phyloP scores from a whole-genome alignment of 2,113 vertebrate species.

The Cheilinus undulatus region DNA sequence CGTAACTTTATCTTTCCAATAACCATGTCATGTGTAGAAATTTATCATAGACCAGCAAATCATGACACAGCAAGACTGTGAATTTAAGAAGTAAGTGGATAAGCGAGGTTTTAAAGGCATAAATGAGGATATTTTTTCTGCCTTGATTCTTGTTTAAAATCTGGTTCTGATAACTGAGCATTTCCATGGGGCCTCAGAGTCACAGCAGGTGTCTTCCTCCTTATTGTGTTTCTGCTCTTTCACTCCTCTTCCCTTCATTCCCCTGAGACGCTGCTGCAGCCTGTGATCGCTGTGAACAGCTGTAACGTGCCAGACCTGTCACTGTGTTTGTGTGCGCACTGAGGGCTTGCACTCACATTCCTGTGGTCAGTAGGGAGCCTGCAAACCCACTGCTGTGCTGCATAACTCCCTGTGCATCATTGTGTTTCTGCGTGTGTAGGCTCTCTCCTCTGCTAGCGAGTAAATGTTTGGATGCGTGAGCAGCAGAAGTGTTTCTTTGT shows the following conservation, averaged over 20 bases:
- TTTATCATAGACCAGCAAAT: no score
- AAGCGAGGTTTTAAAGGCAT: background rate
- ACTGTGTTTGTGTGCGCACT: constrained; percentile 14
- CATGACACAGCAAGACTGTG: no score
- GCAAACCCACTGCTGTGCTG: constrained; percentile 33
- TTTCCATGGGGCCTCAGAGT: background rate
- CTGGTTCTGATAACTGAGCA: background rate
- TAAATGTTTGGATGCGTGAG: constrained; percentile 50
- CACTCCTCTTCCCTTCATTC: constrained; percentile 17
- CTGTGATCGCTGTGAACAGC: constrained; percentile 69
- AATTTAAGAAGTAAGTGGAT: no score
- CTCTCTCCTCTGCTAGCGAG: background rate
- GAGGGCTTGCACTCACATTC: constrained; percentile 58
- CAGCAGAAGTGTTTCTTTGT: constrained; percentile 52
- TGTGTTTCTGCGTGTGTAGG: constrained; percentile 45
- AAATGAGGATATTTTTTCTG: background rate
- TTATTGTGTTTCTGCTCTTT: constrained; percentile 15
- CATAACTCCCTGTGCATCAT: constrained; percentile 36
- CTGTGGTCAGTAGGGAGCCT: constrained; percentile 56
- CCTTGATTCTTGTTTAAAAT: background rate
- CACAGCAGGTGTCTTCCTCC: constrained; percentile 56
- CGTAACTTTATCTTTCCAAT: no score
- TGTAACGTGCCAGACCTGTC: constrained; percentile 44
- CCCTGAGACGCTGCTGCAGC: constrained; percentile 33
- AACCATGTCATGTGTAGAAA: no score